Evolutionary conservation across 2,888 invertebrate genomes (phyloP).

Genomic region (Sminthurinus aureus): DNA sequence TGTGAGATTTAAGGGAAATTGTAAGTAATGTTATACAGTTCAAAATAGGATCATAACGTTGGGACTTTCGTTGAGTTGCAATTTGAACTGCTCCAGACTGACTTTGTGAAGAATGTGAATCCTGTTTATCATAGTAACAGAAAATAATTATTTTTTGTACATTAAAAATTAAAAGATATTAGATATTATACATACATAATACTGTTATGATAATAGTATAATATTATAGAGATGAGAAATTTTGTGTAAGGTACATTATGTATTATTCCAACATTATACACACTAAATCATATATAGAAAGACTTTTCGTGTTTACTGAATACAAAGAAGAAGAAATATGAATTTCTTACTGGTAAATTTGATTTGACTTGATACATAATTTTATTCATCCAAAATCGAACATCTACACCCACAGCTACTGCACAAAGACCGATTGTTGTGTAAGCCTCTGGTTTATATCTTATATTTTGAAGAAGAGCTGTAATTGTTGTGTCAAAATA

Average conservation of each 20-base stretch:
- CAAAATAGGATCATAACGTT: constrained; percentile 70
- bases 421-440: constrained; percentile 89
- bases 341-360: constrained; percentile 77
- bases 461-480: constrained; percentile 78
- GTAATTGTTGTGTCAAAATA: constrained; percentile 70
- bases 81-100: not conserved
- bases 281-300: too few species aligned
- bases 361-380: constrained; percentile 85
- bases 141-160: not conserved
- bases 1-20: constrained; percentile 81
- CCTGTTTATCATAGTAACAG: too few species aligned
- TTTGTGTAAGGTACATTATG: too few species aligned
- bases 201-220: too few species aligned
- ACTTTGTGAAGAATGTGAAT: constrained; percentile 19
- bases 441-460: constrained; percentile 84
- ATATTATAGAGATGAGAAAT: too few species aligned
- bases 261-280: too few species aligned
- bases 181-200: too few species aligned
- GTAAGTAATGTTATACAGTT: constrained; percentile 91
- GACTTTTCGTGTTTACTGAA: too few species aligned
- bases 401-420: constrained; percentile 83
- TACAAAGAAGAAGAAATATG: too few species aligned
- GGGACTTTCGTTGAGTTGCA: constrained; percentile 26
- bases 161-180: too few species aligned
- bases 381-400: constrained; percentile 78